Evolutionary conservation across 2,888 invertebrate species (phyloP).

Genomic region (Heteromyza rotundicornis): DNA sequence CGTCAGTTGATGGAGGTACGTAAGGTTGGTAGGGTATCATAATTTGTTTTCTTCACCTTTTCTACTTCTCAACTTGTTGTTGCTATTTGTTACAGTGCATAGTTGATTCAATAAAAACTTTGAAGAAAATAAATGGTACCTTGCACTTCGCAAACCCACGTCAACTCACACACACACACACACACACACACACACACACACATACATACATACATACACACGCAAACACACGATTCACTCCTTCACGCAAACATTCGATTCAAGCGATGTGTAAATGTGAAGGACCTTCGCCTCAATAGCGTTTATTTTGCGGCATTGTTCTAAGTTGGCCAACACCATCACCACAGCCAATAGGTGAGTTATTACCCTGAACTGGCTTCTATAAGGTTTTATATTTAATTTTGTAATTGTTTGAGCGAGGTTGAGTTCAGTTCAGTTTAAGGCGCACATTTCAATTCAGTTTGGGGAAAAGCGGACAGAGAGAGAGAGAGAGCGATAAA

Average conservation of each 20-base stretch:
- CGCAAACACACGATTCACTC: neutral
- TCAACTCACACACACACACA: neutral
- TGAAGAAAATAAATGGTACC: conserved; percentile 4
- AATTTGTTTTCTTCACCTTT: neutral
- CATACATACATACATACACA: neutral
- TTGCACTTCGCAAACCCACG: neutral
- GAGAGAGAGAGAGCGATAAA: neutral
- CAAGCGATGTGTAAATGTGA: too few relatives aligned
- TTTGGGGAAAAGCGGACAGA: neutral
- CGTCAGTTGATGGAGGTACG: neutral
- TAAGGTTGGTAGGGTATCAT: neutral
- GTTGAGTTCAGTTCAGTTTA: too few relatives aligned
- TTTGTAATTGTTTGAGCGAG: neutral
- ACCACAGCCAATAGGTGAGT: neutral
- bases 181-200: neutral
- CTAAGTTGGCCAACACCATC: neutral
- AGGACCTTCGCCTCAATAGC: too few relatives aligned
- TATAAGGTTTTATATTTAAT: conserved; percentile 1
- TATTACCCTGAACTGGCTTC: neutral
- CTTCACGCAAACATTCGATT: neutral
- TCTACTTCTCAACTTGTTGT: neutral
- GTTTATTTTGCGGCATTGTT: too few relatives aligned
- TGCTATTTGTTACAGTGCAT: neutral
- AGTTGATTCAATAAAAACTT: neutral
- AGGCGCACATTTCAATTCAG: neutral